Evolutionary conservation across 2,113 vertebrate genomes (phyloP).

Genomic region (Columba livia): DNA sequence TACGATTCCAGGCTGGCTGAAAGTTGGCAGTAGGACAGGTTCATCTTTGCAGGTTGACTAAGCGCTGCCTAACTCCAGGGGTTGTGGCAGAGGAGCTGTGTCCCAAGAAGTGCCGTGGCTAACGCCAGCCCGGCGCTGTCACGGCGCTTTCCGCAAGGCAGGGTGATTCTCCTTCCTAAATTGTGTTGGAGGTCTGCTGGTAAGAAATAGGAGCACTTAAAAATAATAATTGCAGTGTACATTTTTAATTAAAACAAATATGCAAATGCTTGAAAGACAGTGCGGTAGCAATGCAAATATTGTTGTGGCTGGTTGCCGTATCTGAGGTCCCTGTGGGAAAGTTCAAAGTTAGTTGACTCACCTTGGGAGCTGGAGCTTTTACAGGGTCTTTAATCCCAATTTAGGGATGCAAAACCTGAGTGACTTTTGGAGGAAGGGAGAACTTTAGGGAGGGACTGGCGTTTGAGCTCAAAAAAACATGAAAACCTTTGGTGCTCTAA

Average conservation of each 20-base stretch:
- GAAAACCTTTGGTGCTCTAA: not conserved
- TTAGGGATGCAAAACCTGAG: not conserved
- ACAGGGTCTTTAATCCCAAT: fast-evolving
- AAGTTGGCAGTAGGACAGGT: not conserved
- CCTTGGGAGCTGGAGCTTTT: not conserved
- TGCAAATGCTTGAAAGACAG: not conserved
- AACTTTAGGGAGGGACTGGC: not conserved
- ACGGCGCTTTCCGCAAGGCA: not conserved
- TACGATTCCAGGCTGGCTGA: not conserved
- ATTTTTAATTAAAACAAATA: not conserved
- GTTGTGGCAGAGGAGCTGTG: not conserved
- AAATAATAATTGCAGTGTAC: not conserved
- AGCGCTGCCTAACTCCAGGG: not conserved
- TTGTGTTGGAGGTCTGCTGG: not conserved
- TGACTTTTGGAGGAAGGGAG: not conserved
- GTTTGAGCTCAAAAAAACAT: not conserved
- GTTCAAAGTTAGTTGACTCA: not conserved
- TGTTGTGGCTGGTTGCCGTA: not conserved
- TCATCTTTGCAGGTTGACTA: not conserved
- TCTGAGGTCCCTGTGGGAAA: not conserved
- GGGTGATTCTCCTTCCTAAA: not conserved
- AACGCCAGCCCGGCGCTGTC: not conserved
- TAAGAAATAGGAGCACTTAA: not conserved
- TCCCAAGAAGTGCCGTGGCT: not conserved
- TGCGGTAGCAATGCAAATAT: not conserved